phyloP scores from a whole-genome alignment of 2,113 vertebrate species.

The Misgurnus anguillicaudatus region DNA sequence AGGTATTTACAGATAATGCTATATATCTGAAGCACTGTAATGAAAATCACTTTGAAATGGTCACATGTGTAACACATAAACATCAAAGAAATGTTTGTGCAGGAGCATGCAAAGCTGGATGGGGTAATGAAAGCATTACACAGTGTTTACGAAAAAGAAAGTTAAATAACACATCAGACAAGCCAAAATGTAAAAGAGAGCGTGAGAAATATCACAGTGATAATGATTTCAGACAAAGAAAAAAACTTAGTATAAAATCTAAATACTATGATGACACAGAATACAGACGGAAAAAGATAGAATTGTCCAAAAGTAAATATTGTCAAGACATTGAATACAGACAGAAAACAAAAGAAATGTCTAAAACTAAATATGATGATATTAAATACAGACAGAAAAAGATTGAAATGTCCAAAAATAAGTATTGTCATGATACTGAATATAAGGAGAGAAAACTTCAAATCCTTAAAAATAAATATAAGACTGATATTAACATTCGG shows the following conservation, averaged over 20 bases:
- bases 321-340: no score
- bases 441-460: neutral
- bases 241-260: neutral
- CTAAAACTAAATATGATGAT: no score
- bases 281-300: no score
- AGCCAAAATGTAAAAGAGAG: neutral
- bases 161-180: neutral
- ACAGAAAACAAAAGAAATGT: no score
- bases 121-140: neutral
- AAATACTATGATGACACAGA: neutral
- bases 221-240: neutral
- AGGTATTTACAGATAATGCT: neutral
- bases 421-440: neutral
- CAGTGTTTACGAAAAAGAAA: neutral
- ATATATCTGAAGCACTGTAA: conserved; percentile 4
- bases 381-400: neutral
- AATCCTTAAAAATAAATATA: neutral
- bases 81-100: conserved; percentile 10
- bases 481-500: neutral
- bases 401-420: neutral
- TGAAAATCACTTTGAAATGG: conserved; percentile 2
- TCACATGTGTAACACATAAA: neutral
- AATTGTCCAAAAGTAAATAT: no score
- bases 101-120: neutral
- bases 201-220: conserved; percentile 1